Evolutionary conservation across 1,140 invertebrate species (phyloP), one percentile per base, ranked within the genome.

Genomic region (Cotesia typhae): DNA sequence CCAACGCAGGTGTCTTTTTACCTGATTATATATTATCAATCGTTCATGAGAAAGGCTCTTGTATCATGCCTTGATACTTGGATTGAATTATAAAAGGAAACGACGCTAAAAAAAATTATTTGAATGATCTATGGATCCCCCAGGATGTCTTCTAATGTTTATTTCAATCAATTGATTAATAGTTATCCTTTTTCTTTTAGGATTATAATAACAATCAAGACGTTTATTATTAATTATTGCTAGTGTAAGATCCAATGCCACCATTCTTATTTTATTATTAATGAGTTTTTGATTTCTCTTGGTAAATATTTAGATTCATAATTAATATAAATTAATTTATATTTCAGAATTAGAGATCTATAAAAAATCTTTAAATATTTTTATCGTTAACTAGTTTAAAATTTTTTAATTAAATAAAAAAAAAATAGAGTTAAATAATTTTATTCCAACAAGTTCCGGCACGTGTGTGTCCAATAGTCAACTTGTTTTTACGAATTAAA

Each of bases 401-500:
- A 47, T 9, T 47, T 2, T 6, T 47, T 47, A 47, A 6, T 47
- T 47, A 9, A 7, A 47, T 9, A 47, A 47, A 47, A 47, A 9
- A 47, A 47, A 47, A 6, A 47, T 47, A 47, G 41, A 10, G 41
- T 47, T 28, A 28, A 28, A 28, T 28, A 28, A 28, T 28, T 28
- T 28, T 28, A 28, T 28, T 28, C 28, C 28, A 28, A 38, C 38
- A 41, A 17, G 61, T 64, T 64, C 36, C 38, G 36, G 61, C 61
- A 60, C 59, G 36, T 35, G 36, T 36, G n/a, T 64, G 14, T 55
- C 17, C 53, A 41, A 64, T 41, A 64, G 20, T 41, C 9, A 41
- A 52, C 47, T 66, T 66, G 38, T 66, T 52, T 66, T 52, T 20
- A 52, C 9, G 41, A 66, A 66, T 66, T 66, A 66, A 66, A 52